These are phyloP conservation scores for Halesus radiatus DNA, from an alignment of 1,140 invertebrate genomes.

Conservation along the genomic window DNA sequence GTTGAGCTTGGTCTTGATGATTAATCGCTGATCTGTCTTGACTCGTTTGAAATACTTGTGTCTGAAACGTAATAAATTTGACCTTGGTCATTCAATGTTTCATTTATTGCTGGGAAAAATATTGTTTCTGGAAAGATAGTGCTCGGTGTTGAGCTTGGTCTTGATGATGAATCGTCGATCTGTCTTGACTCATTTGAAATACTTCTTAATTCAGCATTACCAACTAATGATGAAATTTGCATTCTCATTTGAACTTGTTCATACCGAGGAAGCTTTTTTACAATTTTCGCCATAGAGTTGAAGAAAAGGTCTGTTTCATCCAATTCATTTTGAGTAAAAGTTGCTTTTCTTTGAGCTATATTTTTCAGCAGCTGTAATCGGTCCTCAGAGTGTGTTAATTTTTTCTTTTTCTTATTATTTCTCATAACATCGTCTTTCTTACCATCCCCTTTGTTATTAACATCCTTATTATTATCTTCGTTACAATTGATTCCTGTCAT, in stretches of 20 bases:
- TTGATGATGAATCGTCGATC: no score
- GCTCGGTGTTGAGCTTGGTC: no score
- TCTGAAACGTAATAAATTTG: no score
- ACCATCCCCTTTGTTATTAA: constrained; percentile 11
- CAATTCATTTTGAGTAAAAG: constrained; percentile 25
- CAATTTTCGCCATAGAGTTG: constrained; percentile 39
- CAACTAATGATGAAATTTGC: not conserved
- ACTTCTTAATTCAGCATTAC: not conserved
- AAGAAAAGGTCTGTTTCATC: constrained; percentile 44
- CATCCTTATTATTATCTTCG: not conserved
- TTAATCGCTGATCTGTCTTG: no score
- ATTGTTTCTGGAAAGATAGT: no score
- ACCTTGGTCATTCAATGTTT: no score
- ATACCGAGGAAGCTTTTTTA: constrained; percentile 18
- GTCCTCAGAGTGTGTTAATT: constrained; percentile 28
- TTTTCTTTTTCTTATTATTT: constrained; percentile 20
- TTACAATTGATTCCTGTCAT: not conserved
- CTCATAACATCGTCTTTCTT: constrained; percentile 10
- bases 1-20: no score
- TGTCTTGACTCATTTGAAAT: not conserved
- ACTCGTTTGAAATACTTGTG: no score
- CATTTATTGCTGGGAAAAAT: no score
- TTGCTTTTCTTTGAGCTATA: constrained; percentile 27
- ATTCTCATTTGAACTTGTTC: not conserved
- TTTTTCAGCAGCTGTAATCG: constrained; percentile 21